Conservation (phyloP, 1,140 invertebrate species). For the Carcinoscorpius rotundicauda region DNA sequence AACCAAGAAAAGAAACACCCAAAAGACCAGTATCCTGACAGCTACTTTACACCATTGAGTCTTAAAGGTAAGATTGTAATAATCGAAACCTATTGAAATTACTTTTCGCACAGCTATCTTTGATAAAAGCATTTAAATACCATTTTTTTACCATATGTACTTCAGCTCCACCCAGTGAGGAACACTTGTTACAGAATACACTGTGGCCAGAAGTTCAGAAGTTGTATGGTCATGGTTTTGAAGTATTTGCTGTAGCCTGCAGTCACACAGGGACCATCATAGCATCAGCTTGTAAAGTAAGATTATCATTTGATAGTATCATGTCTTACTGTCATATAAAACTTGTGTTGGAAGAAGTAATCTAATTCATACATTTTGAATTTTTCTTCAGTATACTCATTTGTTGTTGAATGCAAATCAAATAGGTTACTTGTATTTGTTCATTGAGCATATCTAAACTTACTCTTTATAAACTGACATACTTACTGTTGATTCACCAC, state of each 20-base stretch:
- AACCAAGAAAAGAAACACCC: slow-evolving; percentile 24
- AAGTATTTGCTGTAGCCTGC: slow-evolving; percentile 70
- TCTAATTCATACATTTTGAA: too few relatives aligned
- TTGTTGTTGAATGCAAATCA: too few relatives aligned
- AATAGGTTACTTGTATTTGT: too few relatives aligned
- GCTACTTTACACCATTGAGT: slow-evolving; percentile 46
- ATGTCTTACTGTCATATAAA: too few relatives aligned
- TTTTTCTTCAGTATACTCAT: too few relatives aligned
- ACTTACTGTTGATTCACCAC: too few relatives aligned
- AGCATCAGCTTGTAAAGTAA: slow-evolving; percentile 76
- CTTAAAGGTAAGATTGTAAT: slow-evolving; percentile 32
- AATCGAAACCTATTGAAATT: slow-evolving; percentile 11
- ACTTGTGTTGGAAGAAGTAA: too few relatives aligned
- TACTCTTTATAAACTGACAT: too few relatives aligned
- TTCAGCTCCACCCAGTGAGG: slow-evolving; percentile 44
- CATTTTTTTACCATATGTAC: too few relatives aligned
- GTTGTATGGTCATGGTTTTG: slow-evolving; percentile 89
- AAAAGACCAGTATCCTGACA: slow-evolving; percentile 47
- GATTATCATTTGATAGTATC: neutral
- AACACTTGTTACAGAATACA: slow-evolving; percentile 80
- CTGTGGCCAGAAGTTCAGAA: slow-evolving; percentile 94
- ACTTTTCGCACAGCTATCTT: too few relatives aligned
- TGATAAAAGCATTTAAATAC: too few relatives aligned
- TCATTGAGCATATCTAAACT: too few relatives aligned
- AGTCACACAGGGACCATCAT: slow-evolving; percentile 54